Conservation (phyloP, 1,140 invertebrate species). For the Leptoteleia sp. region DNA sequence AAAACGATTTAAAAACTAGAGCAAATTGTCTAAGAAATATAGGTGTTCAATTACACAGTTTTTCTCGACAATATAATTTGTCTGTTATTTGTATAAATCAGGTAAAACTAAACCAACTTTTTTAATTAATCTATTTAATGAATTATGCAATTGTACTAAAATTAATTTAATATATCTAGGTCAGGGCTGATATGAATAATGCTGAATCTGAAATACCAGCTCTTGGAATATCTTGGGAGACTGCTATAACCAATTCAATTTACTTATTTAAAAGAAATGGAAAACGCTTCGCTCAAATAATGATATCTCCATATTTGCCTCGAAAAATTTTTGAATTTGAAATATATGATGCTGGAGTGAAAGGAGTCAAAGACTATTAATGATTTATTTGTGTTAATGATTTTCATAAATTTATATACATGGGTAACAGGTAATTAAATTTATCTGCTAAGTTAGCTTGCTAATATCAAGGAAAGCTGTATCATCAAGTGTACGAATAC, state of each 20-base stretch:
- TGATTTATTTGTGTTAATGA: constrained; percentile 14
- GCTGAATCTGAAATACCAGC: constrained; percentile 78
- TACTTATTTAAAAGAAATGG: constrained; percentile 79
- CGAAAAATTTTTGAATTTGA: constrained; percentile 69
- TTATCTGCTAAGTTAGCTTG: constrained; percentile 53
- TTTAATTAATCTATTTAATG: too few species aligned
- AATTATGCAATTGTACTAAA: too few species aligned
- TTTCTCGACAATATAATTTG: constrained; percentile 82
- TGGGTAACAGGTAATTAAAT: constrained; percentile 13
- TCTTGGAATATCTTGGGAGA: constrained; percentile 86
- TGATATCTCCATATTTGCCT: constrained; percentile 73
- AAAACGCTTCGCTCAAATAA: constrained; percentile 68
- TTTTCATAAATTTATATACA: constrained; percentile 24
- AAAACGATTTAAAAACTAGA: constrained; percentile 76
- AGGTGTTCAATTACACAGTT: constrained; percentile 82
- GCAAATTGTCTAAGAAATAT: constrained; percentile 83
- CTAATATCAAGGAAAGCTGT: constrained; percentile 71
- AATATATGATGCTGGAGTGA: constrained; percentile 71
- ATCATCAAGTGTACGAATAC: constrained; percentile 69
- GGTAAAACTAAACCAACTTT: constrained; percentile 80
- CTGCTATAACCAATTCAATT: constrained; percentile 85
- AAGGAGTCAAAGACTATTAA: constrained; percentile 56
- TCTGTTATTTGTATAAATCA: constrained; percentile 88
- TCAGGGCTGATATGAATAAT: constrained; percentile 72
- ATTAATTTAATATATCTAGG: constrained; percentile 68